Base-by-base conservation (phyloP, 2,113 vertebrate genomes). In the Rhea pennata region DNA sequence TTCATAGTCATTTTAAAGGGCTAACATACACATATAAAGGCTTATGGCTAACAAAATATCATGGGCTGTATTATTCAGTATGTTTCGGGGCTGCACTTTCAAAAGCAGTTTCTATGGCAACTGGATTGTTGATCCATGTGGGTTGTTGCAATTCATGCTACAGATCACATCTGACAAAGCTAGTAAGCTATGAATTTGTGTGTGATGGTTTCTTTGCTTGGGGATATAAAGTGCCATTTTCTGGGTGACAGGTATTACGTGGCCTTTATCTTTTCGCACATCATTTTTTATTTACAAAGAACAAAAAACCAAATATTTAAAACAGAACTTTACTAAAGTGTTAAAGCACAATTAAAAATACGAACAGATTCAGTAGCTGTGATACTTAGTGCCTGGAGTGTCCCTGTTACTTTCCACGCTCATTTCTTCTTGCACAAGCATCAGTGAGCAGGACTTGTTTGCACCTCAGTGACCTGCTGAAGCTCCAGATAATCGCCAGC, bases 31-130 rank as follows among this genome's bases (percentile, higher is more conserved):
- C 31, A 67, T 29, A 36, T 4, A 73, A 94, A 86, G 36, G 46
- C 65, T 90, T 39, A 71, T 23, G 92, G 46, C 76, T 87, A 88
- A 76, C 59, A 64, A 93, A 88, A 67, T 22, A 50, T 54, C 73
- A 66, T 3, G 27, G 59, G 15, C 61, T 91, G 46, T 0, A 0
- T 46, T 93, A 76, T 67, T 59, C 76, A 71, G 64, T 46, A 77
- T 64, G 42, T 88, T 86, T 66, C 69, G 53, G 29, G 56, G 54
- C 62, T 94, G 65, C 80, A 72, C 59, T 81, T 87, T 78, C 84
- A 86, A 75, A 70, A 51, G 4, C 83, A 84, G 95, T 96, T 95
- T 91, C 95, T 93, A 93, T 96, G 87, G 88, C 42, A 93, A 97
- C 91, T 13, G 91, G 79, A 84, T 67, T 88, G 65, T 86, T 88